Evolutionary conservation across 2,113 vertebrate genomes (phyloP).

Genomic region (Stercorarius parasiticus): DNA sequence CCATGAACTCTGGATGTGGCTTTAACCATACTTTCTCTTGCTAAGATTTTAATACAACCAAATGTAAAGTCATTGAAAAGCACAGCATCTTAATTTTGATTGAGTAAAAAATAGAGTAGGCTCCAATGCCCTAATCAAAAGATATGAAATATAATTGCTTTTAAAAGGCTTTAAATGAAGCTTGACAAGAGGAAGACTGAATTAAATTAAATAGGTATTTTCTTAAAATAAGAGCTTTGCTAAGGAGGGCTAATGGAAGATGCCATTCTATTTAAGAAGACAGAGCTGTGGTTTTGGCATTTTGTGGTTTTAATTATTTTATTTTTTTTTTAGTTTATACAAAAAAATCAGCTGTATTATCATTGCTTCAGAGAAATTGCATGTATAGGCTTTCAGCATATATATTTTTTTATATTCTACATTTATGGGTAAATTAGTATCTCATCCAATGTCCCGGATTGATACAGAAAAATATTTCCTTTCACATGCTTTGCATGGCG

Average conservation of each 20-base stretch:
- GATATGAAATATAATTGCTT: background rate
- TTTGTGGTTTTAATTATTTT: background rate
- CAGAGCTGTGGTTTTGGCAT: background rate
- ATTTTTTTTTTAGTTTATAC: background rate
- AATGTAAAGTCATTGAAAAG: background rate
- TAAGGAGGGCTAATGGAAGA: background rate
- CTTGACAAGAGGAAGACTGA: background rate
- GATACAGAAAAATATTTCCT: background rate
- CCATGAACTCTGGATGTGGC: background rate
- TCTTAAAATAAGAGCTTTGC: background rate
- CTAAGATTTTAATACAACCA: background rate
- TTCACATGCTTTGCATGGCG: background rate
- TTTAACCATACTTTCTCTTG: background rate
- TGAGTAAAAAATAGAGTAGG: background rate
- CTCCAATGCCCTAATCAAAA: background rate
- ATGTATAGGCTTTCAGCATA: background rate
- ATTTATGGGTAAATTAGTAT: background rate
- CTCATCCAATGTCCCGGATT: background rate
- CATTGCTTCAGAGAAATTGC: background rate
- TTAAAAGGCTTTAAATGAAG: background rate
- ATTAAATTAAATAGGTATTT: background rate
- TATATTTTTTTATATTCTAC: background rate
- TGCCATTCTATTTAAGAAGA: background rate
- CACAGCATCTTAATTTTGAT: background rate
- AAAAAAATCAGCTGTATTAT: background rate